phyloP scores from a whole-genome alignment of 2,113 vertebrate species.

The Actenoides lindsayi region DNA sequence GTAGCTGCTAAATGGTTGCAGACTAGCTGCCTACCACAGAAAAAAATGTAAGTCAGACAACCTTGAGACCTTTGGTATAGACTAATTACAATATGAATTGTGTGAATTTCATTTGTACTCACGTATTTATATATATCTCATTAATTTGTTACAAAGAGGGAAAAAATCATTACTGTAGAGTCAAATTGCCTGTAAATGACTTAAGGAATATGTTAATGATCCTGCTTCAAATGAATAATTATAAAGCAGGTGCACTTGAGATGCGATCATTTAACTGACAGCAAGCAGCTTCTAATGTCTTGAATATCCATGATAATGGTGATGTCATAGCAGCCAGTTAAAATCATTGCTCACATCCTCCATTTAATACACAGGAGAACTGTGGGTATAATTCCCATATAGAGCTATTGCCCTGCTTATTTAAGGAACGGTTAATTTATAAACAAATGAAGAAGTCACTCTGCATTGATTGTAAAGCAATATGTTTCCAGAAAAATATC shows the following conservation, averaged over 20 bases:
- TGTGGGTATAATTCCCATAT: slow-evolving; percentile 46
- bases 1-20: neutral
- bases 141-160: slow-evolving; percentile 76
- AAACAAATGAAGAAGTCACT: slow-evolving; percentile 60
- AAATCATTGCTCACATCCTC: slow-evolving; percentile 62
- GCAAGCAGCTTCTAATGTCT: slow-evolving; percentile 78
- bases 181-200: slow-evolving; percentile 79
- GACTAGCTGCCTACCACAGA: neutral
- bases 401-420: slow-evolving; percentile 59
- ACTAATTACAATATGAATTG: slow-evolving; percentile 60
- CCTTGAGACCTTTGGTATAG: slow-evolving; percentile 22
- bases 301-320: slow-evolving; percentile 76
- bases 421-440: slow-evolving; percentile 74
- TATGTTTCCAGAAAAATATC: slow-evolving; percentile 52
- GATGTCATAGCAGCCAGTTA: slow-evolving; percentile 73
- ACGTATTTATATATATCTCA: slow-evolving; percentile 70
- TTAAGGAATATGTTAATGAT: slow-evolving; percentile 81
- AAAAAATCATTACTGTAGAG: slow-evolving; percentile 73
- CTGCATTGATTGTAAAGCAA: slow-evolving; percentile 43
- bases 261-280: slow-evolving; percentile 81
- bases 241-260: slow-evolving; percentile 81
- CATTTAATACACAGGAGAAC: slow-evolving; percentile 70
- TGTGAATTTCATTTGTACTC: slow-evolving; percentile 54
- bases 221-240: slow-evolving; percentile 78
- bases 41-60: neutral